Base-by-base conservation (phyloP, 2,888 invertebrate species). In the Euplagia quadripunctaria region DNA sequence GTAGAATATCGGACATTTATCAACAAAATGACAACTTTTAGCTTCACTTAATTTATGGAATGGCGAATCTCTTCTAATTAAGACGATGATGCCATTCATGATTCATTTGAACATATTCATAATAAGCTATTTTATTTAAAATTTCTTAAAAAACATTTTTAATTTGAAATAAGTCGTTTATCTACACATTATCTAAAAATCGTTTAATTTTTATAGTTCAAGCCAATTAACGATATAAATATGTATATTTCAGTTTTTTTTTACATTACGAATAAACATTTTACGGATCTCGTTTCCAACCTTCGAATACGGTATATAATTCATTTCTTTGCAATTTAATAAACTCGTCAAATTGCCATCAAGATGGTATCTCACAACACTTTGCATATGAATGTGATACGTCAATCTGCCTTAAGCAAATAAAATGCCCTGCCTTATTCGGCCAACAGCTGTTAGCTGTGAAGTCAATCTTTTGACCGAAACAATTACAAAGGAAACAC, bases 351-450 rank as follows among this genome's bases (percentile, higher is more conserved):
- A 86, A 87, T 79, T 74, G 71, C 79, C 85, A 86, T 86, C 87
- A 86, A 86, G 84, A 87, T 89, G 81, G 76, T 87, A 85, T 89
- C 89, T 87, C 85, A 83, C 80, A 81, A 83, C 75, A 80, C 87
- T 91, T 89, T 89, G 88, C 90, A 90, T 90, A 86, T 86, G 88
- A 90, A 90, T 90, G 82, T 82, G 80, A 81, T 83, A 86, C 87
- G 87, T 89, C 90, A 90, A 88, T 88, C 87, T 80, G 84, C 85
- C 87, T 87, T 89, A 85, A 90, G 89, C 90, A 93, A 93, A 93
- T 92, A 92, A 90, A 90, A 86, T 72, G 78, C 85, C 81, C 79
- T 78, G 52, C 83, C 86, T 84, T 86, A 85, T 83, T 83, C 81
- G 81, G 80, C 81, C 87, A 88, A 87, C 91, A 90, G 89, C 87